A percentile compares a stretch with the other conserved stretches of the same genome.
Evolutionary conservation across 2,113 vertebrate species (phyloP).

Genomic region (Oplegnathus fasciatus): DNA sequence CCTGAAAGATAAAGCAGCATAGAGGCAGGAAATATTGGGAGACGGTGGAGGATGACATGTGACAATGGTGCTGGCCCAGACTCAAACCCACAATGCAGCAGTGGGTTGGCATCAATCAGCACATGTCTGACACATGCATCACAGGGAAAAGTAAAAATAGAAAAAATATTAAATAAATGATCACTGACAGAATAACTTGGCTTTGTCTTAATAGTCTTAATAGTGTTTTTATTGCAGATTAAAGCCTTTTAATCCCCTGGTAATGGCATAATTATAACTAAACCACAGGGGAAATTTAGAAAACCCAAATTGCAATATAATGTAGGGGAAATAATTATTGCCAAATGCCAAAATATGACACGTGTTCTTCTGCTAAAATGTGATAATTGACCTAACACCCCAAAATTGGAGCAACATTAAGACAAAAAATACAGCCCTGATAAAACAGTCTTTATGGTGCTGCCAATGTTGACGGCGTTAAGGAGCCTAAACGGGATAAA

Average conservation of each 20-base stretch:
- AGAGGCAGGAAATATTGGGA: conserved; percentile 44
- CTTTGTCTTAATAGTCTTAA: not conserved
- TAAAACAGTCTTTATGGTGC: conserved; percentile 1
- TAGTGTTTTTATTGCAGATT: not conserved
- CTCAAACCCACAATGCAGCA: not conserved
- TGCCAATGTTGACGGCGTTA: conserved; percentile 38
- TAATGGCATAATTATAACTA: not conserved
- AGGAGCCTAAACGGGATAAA: conserved; percentile 55
- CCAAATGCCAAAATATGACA: not conserved
- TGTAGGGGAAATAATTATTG: not conserved
- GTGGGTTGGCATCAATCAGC: conserved; percentile 2
- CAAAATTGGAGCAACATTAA: conserved; percentile 6
- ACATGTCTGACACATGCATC: not conserved
- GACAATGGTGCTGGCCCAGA: conserved; percentile 8
- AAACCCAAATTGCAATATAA: not conserved
- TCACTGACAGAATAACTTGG: not conserved
- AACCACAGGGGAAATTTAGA: not conserved
- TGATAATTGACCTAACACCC: not conserved
- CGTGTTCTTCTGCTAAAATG: not conserved
- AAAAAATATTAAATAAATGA: not conserved
- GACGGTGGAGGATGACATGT: conserved; percentile 14
- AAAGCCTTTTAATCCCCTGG: not conserved
- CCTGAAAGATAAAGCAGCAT: conserved; percentile 22
- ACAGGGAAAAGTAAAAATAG: conserved; percentile 10
- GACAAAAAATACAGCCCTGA: not conserved